phyloP scores from a whole-genome alignment of 1,140 invertebrate species.

The Musca domestica region DNA sequence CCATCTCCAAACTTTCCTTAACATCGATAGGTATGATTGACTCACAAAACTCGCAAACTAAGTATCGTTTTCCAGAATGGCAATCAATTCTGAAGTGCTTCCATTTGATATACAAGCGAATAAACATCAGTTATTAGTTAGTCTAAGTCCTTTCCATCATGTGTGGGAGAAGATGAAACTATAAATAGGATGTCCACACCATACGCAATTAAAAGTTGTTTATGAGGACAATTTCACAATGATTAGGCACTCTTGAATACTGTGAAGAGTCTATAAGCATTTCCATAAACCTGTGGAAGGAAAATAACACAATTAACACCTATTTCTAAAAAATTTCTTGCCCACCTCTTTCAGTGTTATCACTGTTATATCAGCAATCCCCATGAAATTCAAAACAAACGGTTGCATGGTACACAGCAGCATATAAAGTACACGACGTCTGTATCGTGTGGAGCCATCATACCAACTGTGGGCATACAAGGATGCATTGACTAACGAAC shows the following conservation, averaged over 20 bases:
- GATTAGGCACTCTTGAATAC: slow-evolving; percentile 19
- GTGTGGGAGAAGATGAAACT: too few relatives aligned
- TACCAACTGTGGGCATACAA: slow-evolving; percentile 25
- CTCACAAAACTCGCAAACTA: too few relatives aligned
- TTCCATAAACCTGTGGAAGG: slow-evolving; percentile 6
- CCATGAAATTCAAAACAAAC: slow-evolving; percentile 12
- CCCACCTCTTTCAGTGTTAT: slow-evolving; percentile 23
- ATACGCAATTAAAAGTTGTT: too few relatives aligned
- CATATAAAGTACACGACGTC: background rate
- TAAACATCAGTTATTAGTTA: too few relatives aligned
- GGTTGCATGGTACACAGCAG: background rate
- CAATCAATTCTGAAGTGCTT: too few relatives aligned
- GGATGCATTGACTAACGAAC: background rate
- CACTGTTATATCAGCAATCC: slow-evolving; percentile 20
- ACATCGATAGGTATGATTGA: too few relatives aligned
- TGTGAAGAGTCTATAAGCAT: slow-evolving; percentile 21
- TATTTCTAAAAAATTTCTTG: background rate
- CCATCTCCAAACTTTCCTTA: too few relatives aligned
- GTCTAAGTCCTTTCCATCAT: too few relatives aligned
- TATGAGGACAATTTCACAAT: too few relatives aligned
- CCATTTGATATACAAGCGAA: too few relatives aligned
- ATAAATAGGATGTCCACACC: background rate
- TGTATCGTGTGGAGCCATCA: slow-evolving; percentile 17
- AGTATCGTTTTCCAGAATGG: too few relatives aligned
- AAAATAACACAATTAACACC: background rate